These are phyloP conservation scores for Phoeniculus purpureus DNA, from an alignment of 2,797 vertebrate genomes.

Conservation along the genomic window DNA sequence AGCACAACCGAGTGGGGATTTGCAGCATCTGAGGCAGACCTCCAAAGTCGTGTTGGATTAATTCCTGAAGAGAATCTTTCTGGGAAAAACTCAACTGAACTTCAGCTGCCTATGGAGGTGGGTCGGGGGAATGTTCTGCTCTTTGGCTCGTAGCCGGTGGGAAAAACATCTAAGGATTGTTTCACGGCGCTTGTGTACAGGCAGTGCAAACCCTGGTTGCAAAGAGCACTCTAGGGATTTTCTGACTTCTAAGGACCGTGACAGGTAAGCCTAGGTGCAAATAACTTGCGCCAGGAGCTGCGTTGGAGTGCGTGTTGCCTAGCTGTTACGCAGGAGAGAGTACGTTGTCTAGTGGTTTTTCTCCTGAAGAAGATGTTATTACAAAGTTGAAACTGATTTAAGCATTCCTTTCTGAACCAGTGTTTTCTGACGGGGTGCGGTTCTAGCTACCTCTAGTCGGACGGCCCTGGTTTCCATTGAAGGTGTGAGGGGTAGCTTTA, in stretches of 20 bases:
- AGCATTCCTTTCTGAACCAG: neutral
- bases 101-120: neutral
- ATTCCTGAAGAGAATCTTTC: neutral
- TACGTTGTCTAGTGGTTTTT: neutral
- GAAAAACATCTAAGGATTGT: neutral
- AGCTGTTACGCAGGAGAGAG: neutral
- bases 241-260: neutral
- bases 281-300: neutral
- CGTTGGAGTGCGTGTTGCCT: neutral
- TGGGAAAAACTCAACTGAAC: neutral
- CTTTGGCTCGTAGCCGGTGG: conserved; percentile 8
- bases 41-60: neutral
- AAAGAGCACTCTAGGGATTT: neutral
- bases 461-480: neutral
- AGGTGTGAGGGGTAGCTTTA: neutral
- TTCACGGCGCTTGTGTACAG: neutral
- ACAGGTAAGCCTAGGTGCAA: neutral
- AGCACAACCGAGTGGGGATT: too few relatives aligned
- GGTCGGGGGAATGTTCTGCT: neutral
- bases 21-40: neutral
- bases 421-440: neutral
- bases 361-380: neutral
- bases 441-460: neutral
- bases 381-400: neutral
- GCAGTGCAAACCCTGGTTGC: neutral